These are phyloP conservation scores for Fistularia tabacaria DNA, from an alignment of 2,797 vertebrate species.

Conservation along the genomic window DNA sequence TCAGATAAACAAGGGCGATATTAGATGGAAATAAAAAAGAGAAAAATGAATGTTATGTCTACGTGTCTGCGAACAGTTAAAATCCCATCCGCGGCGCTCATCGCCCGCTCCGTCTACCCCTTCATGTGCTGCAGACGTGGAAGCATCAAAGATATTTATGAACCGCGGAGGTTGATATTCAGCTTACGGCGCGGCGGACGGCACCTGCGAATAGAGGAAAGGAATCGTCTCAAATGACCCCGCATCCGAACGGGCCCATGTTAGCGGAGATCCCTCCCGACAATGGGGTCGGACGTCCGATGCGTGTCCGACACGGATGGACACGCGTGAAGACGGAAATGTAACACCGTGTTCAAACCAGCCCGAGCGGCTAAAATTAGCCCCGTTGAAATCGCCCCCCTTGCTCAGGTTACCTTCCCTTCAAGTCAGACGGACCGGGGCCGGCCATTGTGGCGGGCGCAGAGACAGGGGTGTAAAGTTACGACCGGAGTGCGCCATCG, in stretches of 20 bases:
- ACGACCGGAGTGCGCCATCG: conserved; percentile 62
- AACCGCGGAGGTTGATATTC: conserved; percentile 47
- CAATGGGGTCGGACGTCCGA: conserved; percentile 48
- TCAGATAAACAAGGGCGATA: conserved; percentile 32
- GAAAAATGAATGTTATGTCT: too few species aligned
- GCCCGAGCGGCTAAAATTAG: conserved; percentile 61
- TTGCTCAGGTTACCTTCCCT: conserved; percentile 62
- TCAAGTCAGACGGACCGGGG: conserved; percentile 50
- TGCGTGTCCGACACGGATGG: conserved; percentile 26
- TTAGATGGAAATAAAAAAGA: too few species aligned
- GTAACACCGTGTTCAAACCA: conserved; percentile 56
- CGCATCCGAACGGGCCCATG: conserved; percentile 25
- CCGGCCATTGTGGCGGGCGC: conserved; percentile 53
- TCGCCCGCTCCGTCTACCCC: neutral
- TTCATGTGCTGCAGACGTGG: conserved; percentile 43
- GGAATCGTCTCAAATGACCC: conserved; percentile 38
- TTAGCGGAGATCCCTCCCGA: conserved; percentile 38
- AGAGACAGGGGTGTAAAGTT: conserved; percentile 65
- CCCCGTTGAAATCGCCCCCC: conserved; percentile 6
- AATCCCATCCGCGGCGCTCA: too few species aligned
- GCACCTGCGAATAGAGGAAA: conserved; percentile 39
- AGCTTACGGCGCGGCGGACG: conserved; percentile 22
- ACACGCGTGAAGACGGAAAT: conserved; percentile 52
- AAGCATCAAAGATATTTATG: conserved; percentile 52
- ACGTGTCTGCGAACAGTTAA: too few species aligned